phyloP scores from a whole-genome alignment of 2,797 vertebrate genomes.

The Mus caroli region DNA sequence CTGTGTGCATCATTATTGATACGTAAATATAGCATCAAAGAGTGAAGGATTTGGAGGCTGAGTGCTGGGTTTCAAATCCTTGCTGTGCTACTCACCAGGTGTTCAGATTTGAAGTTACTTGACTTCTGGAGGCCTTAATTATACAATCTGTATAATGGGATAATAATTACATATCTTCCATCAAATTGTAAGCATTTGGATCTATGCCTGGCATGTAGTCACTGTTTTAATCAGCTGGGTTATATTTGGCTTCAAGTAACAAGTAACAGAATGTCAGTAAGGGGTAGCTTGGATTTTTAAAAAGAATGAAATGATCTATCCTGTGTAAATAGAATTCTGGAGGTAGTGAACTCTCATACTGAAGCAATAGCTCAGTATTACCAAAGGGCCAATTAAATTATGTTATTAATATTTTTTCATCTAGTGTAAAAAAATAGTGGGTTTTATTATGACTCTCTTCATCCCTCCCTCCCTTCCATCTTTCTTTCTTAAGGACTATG shows the following conservation, averaged over 20 bases:
- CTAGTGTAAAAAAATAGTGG: neutral
- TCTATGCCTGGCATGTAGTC: neutral
- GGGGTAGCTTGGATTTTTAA: neutral
- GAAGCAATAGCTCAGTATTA: neutral
- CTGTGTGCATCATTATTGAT: neutral
- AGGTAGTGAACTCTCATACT: neutral
- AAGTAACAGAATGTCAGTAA: neutral
- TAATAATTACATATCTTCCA: constrained; percentile 6
- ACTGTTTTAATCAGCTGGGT: constrained; percentile 20
- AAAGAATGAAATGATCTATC: neutral
- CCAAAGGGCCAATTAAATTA: neutral
- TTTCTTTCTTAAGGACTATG: neutral
- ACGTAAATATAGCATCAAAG: neutral
- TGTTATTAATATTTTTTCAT: neutral
- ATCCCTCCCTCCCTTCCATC: neutral
- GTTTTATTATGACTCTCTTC: neutral
- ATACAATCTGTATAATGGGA: constrained; percentile 8
- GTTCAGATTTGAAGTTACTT: constrained; percentile 31
- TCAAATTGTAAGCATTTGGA: neutral
- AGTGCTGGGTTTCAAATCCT: constrained; percentile 21
- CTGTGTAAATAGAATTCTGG: constrained; percentile 18
- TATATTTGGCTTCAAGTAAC: constrained; percentile 18
- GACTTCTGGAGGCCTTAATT: constrained; percentile 20
- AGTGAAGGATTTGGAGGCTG: neutral
- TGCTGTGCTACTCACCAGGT: neutral